Base-by-base conservation (phyloP, 2,113 vertebrate genomes). In the Chroicocephalus ridibundus region DNA sequence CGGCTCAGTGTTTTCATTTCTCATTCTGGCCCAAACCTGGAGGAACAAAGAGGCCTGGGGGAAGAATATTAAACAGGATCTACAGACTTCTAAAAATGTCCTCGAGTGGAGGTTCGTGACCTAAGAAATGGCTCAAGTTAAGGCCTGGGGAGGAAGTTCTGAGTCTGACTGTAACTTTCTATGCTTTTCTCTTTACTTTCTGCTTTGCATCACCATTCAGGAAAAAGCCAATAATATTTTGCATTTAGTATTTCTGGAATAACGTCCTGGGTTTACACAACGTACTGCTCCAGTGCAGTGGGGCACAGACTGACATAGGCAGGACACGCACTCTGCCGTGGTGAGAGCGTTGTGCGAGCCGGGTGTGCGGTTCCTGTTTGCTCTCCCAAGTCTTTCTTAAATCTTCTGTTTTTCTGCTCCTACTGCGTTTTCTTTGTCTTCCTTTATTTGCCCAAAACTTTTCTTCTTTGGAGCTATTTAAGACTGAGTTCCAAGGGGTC, bases 251-350 rank as follows among this genome's bases (percentile, higher is more conserved):
- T 58, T 88, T n/a, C 31, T 69, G 32, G 36, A 49, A 27, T 31
- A 8, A 8, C 31, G 7, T 7, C 69, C 55, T 10, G 40, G 29
- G 10, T 64, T 71, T 11, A 26, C 60, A 34, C 10, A 40, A 5
- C 2, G 0, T 0, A 2, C 16, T 25, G 58, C 11, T 13, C 5
- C 0, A 0, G 44, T 13, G 20, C 55, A 8, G 0, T 1, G 38
- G 46, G 75, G 51, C 51, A 7, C n/a, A 31, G 64, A 22, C 15
- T 3, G 4, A 5, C 1, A 5, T 0, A 3, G n/a, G 44, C 78
- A 26, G 34, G 55, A 34, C 34, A 11, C 1, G 1, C 18, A 9
- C 26, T 14, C 29, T 29, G 58, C n/a, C 4, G 2, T 24, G 34
- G 20, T 5, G 61, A 25, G 32, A 27, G 27, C 3, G 0, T 14